Conservation (phyloP, 2,797 vertebrate species). For the Bovichtus diacanthus region DNA sequence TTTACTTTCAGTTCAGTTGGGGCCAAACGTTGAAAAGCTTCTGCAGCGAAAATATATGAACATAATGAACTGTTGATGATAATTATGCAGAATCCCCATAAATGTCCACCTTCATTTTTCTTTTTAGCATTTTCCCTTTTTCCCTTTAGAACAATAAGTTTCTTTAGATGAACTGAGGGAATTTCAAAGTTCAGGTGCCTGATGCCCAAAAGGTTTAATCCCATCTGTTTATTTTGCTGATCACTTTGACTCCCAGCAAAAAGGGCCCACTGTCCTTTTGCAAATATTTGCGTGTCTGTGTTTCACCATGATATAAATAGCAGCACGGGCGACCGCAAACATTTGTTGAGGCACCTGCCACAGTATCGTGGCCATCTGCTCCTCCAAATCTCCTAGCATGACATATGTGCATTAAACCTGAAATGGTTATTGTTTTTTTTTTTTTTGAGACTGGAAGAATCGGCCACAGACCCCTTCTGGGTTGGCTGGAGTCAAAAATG, state of each 20-base stretch:
- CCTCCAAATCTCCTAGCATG: slow-evolving; percentile 81
- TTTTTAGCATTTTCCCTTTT: background rate
- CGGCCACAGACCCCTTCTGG: slow-evolving; percentile 53
- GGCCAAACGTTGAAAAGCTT: slow-evolving; percentile 17
- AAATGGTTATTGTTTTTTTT: slow-evolving; percentile 76
- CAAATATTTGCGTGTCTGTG: slow-evolving; percentile 85
- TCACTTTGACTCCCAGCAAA: slow-evolving; percentile 79
- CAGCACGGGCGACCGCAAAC: slow-evolving; percentile 82
- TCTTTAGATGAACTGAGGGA: slow-evolving; percentile 38
- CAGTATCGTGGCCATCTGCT: slow-evolving; percentile 85
- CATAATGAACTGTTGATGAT: background rate
- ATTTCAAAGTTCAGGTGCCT: slow-evolving; percentile 52
- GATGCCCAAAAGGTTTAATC: slow-evolving; percentile 65
- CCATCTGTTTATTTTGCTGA: slow-evolving; percentile 78
- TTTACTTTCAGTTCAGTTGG: slow-evolving; percentile 27
- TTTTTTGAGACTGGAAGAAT: slow-evolving; percentile 44
- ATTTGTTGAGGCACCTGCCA: slow-evolving; percentile 88
- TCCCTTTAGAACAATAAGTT: slow-evolving; percentile 8
- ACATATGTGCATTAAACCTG: slow-evolving; percentile 86
- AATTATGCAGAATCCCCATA: background rate
- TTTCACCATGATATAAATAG: slow-evolving; percentile 87
- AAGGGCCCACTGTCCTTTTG: slow-evolving; percentile 77
- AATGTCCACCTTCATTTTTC: background rate
- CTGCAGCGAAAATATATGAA: slow-evolving; percentile 1
- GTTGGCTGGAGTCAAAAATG: slow-evolving; percentile 72